Percentiles rank a stretch among this genome's conserved stretches.
Conservation (phyloP, 2,888 invertebrate genomes). For the Parnassius orleans region DNA sequence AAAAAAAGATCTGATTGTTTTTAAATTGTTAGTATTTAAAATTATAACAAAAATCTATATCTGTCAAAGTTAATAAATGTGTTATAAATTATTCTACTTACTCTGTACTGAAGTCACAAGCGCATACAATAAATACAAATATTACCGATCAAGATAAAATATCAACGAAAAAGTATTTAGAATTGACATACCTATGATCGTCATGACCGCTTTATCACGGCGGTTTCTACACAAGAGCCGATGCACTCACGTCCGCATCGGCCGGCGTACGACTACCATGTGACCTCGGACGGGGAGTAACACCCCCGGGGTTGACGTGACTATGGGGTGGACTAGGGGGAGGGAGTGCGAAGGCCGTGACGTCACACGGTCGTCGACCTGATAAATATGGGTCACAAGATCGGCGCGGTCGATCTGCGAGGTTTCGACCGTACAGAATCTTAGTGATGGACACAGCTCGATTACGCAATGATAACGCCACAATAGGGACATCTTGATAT, state of each 20-base stretch:
- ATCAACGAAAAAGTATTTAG: neutral
- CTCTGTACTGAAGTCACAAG: no score
- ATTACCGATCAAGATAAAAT: slow-evolving; percentile 3
- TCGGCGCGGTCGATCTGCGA: slow-evolving; percentile 62
- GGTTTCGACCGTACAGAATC: slow-evolving; percentile 31
- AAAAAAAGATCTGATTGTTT: no score
- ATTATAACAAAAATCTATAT: no score
- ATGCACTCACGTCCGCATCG: slow-evolving; percentile 52
- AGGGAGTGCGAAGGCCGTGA: slow-evolving; percentile 54
- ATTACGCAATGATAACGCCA: slow-evolving; percentile 6
- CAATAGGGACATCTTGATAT: neutral
- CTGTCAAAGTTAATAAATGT: no score
- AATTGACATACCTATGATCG: slow-evolving; percentile 59
- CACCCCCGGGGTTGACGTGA: slow-evolving; percentile 64
- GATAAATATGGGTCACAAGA: slow-evolving; percentile 68
- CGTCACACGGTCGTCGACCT: slow-evolving; percentile 76
- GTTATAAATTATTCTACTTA: no score
- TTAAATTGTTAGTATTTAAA: no score
- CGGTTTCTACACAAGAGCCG: slow-evolving; percentile 39
- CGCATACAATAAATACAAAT: neutral
- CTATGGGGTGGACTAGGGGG: slow-evolving; percentile 30
- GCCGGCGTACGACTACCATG: slow-evolving; percentile 54
- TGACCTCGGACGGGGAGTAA: slow-evolving; percentile 69
- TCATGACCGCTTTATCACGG: slow-evolving; percentile 50
- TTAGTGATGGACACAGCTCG: slow-evolving; percentile 7